Percentiles rank a stretch among this genome's conserved stretches.
Conservation (phyloP, 2,888 invertebrate species). For the Epirrita christyi region DNA sequence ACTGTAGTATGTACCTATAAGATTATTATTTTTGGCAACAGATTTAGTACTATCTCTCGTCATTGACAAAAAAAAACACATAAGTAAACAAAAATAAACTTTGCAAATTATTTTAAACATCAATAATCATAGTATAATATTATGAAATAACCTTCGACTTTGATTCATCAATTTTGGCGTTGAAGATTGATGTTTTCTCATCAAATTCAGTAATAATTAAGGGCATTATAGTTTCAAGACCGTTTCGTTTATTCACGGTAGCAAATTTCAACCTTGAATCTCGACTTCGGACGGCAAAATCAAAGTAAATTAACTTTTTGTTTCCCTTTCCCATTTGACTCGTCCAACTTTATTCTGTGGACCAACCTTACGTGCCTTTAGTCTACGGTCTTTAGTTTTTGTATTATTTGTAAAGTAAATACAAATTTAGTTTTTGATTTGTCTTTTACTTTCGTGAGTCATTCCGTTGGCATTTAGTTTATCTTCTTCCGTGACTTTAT, state of each 20-base stretch:
- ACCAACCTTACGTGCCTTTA: slow-evolving; percentile 34
- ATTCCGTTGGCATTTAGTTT: slow-evolving; percentile 11
- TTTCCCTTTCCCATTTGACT: slow-evolving; percentile 36
- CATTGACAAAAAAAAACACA: too few relatives aligned
- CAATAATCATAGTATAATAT: neutral
- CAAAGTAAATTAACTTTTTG: slow-evolving; percentile 42
- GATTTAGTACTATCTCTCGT: too few relatives aligned
- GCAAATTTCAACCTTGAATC: slow-evolving; percentile 35
- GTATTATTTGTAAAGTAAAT: neutral
- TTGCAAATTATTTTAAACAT: neutral
- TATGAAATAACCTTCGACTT: slow-evolving; percentile 2
- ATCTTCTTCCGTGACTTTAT: slow-evolving; percentile 19
- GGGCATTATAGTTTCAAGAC: slow-evolving; percentile 26
- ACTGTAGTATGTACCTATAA: too few relatives aligned
- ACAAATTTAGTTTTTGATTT: slow-evolving; percentile 5
- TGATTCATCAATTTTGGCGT: slow-evolving; percentile 14
- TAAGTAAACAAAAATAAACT: too few relatives aligned
- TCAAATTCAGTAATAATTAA: slow-evolving; percentile 21
- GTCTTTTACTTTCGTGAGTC: slow-evolving; percentile 11
- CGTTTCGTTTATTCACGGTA: slow-evolving; percentile 31
- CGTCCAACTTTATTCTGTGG: slow-evolving; percentile 26
- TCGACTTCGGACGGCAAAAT: slow-evolving; percentile 33
- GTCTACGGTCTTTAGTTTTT: slow-evolving; percentile 17
- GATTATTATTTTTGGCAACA: too few relatives aligned
- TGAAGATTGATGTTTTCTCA: slow-evolving; percentile 21